Base-by-base conservation (phyloP, 2,113 vertebrate species). In the Pagrus major region DNA sequence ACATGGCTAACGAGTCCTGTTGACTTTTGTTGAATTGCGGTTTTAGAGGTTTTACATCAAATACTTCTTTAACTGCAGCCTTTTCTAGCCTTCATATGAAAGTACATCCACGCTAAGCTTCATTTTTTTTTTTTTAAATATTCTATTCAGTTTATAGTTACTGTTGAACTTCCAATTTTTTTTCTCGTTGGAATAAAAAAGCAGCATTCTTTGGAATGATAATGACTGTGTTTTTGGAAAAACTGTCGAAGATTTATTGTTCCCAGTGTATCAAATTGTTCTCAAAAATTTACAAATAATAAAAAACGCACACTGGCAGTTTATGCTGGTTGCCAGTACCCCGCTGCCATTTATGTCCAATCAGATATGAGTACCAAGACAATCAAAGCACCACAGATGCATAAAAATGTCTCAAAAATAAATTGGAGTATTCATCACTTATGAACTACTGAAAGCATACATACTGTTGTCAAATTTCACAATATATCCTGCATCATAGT, bases 21-120 rank as follows among this genome's bases (percentile, higher is more conserved):
- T 88, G 92, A 91, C 89, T 93, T 95, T 88, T 92, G 90, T 89
- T 91, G 90, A 89, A 87, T 79, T 93, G 65, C 76, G 88, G 82
- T 85, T 89, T 86, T 55, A 18, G 56, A 20, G 64, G 51, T 47
- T 70, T 59, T 41, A 81, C 47, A 44, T 80, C 65, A 71, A 93
- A 93, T 89, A 91, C 76, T 93, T 87, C 35, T 85, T 39, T 51
- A 46, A 69, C 39, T 66, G 56, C 51, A 72, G 27, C 61, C 12
- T 61, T 78, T 75, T 73, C 9, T 63, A 74, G 11, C 15, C 64
- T 21, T 83, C 42, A 60, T 33, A 76, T 54, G 1, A 55, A 78
- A 71, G 54, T 12, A 3, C 56, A 52, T 81, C 51, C 16, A 52
- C 59, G 18, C 5, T 20, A 29, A 52, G 31, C 7, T 56, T 83